Evolutionary conservation across 1,140 invertebrate genomes (phyloP).

Genomic region (Drosophila kikkawai): DNA sequence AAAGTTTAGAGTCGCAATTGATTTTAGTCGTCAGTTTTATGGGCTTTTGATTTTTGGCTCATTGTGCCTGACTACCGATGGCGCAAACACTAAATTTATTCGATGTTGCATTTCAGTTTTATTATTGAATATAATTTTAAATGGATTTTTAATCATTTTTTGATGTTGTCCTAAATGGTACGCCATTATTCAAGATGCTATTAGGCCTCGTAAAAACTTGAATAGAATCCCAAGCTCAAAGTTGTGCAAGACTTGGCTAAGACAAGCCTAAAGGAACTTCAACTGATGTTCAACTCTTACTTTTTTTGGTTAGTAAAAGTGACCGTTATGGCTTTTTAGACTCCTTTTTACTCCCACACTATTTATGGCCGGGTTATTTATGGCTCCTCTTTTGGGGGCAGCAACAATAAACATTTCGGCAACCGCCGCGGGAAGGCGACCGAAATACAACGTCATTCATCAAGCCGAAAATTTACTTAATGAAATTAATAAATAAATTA

Average conservation of each 20-base stretch:
- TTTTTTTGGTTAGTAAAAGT: slow-evolving; percentile 12
- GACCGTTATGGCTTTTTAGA: neutral
- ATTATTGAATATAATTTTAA: slow-evolving; percentile 73
- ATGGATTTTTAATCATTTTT: slow-evolving; percentile 78
- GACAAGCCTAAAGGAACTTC: neutral
- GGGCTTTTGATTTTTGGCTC: slow-evolving; percentile 71
- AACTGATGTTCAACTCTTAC: slow-evolving; percentile 16
- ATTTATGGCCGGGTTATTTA: slow-evolving; percentile 46
- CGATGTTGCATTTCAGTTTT: slow-evolving; percentile 61
- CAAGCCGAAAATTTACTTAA: slow-evolving; percentile 79
- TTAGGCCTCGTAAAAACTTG: slow-evolving; percentile 25
- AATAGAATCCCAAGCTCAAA: slow-evolving; percentile 1
- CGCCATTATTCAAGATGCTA: slow-evolving; percentile 63
- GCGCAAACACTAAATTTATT: slow-evolving; percentile 68
- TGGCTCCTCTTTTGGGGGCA: slow-evolving; percentile 42
- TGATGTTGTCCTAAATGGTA: slow-evolving; percentile 56
- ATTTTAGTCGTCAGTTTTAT: slow-evolving; percentile 83
- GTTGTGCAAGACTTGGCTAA: slow-evolving; percentile 6
- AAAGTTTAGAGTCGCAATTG: slow-evolving; percentile 80
- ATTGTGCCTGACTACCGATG: slow-evolving; percentile 48
- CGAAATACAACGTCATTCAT: slow-evolving; percentile 73
- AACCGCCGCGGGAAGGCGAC: slow-evolving; percentile 43
- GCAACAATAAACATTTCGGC: slow-evolving; percentile 68
- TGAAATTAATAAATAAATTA: slow-evolving; percentile 84
- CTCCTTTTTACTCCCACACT: slow-evolving; percentile 29